A percentile compares a stretch with the other conserved stretches of the same genome.
Conservation (phyloP, 2,797 vertebrate genomes). For the Oreonectes daqikongensis region DNA sequence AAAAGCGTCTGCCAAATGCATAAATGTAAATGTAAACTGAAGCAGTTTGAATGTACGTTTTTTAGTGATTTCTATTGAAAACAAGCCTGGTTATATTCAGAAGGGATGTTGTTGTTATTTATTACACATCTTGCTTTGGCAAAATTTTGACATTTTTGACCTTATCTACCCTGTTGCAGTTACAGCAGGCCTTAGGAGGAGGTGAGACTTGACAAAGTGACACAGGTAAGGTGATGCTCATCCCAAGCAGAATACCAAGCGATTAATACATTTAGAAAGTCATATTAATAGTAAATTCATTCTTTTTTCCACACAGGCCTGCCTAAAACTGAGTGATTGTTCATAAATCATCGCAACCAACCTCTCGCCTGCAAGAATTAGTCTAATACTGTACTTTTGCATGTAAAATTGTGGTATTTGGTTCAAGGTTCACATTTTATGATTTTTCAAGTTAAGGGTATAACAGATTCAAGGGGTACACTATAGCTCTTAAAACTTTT, state of each 20-base stretch:
- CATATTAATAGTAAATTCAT: no score
- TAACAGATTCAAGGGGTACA: not conserved
- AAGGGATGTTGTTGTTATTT: no score
- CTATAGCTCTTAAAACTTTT: not conserved
- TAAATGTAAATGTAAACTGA: no score
- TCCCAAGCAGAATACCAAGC: not conserved
- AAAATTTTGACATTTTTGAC: conserved; percentile 1
- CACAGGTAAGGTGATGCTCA: conserved; percentile 28
- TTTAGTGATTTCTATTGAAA: not conserved
- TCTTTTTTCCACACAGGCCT: conserved; percentile 15
- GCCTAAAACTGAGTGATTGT: not conserved
- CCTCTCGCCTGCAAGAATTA: not conserved
- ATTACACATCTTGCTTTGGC: not conserved
- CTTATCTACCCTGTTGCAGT: conserved; percentile 22
- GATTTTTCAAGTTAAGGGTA: conserved; percentile 6
- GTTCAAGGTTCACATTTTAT: not conserved
- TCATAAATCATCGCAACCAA: not conserved
- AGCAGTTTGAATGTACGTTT: no score
- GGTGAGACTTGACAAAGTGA: conserved; percentile 25
- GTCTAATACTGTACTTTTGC: not conserved
- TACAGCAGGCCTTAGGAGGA: not conserved
- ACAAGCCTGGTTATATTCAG: not conserved
- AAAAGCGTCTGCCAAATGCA: no score
- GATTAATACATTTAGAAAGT: no score
- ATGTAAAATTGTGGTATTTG: conserved; percentile 9